Evolutionary conservation across 2,113 vertebrate species (phyloP).

Genomic region (Aegypius monachus): DNA sequence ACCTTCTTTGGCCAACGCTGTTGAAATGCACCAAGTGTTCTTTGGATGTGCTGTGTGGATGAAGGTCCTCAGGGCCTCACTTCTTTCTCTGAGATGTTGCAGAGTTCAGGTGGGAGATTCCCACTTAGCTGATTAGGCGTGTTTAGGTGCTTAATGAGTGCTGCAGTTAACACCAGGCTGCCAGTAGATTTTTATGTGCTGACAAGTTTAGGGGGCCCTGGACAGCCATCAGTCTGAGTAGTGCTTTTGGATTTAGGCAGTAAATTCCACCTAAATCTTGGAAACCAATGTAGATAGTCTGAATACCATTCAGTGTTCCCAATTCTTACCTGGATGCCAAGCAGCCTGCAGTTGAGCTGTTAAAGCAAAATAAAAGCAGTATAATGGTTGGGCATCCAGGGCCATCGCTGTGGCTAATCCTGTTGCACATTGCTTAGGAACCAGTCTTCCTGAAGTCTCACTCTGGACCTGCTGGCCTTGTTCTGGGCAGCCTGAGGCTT

Average conservation of each 20-base stretch:
- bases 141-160: background rate
- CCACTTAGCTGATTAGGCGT: background rate
- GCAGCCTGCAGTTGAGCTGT: background rate
- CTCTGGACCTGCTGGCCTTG: background rate
- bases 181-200: background rate
- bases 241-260: background rate
- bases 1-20: background rate
- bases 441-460: background rate
- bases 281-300: background rate
- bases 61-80: background rate
- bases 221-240: background rate
- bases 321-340: background rate
- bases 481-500: background rate
- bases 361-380: background rate
- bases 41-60: background rate
- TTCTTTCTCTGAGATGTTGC: background rate
- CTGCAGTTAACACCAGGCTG: background rate
- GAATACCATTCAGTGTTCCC: background rate
- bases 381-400: background rate
- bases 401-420: background rate
- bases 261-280: background rate
- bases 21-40: background rate
- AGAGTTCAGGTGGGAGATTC: background rate
- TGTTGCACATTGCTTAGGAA: background rate
- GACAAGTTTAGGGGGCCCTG: background rate